Conservation (phyloP, 2,113 vertebrate genomes). For the Oncorhynchus keta region DNA sequence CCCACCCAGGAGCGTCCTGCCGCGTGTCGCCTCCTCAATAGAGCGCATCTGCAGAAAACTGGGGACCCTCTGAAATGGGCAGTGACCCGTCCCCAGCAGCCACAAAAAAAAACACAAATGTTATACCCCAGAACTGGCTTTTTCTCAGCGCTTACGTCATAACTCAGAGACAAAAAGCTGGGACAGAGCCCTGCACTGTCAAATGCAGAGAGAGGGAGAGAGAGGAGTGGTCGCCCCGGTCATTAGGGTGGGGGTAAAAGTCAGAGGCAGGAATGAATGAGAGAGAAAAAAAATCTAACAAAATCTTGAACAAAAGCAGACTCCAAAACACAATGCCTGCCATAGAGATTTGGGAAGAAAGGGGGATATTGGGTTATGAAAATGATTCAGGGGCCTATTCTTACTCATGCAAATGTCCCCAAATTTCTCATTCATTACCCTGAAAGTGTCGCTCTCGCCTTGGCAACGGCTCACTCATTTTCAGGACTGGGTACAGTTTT, state of each 20-base stretch:
- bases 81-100: slow-evolving; percentile 90
- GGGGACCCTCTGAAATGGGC: slow-evolving; percentile 90
- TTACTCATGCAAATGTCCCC: slow-evolving; percentile 63
- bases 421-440: slow-evolving; percentile 54
- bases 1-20: slow-evolving; percentile 91
- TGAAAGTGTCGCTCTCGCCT: slow-evolving; percentile 48
- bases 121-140: slow-evolving; percentile 85
- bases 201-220: slow-evolving; percentile 84
- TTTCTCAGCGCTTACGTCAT: slow-evolving; percentile 88
- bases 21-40: slow-evolving; percentile 94
- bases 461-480: slow-evolving; percentile 30
- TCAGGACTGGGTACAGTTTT: slow-evolving; percentile 27
- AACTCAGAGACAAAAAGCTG: slow-evolving; percentile 82
- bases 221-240: slow-evolving; percentile 80
- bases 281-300: slow-evolving; percentile 75
- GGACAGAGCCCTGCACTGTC: slow-evolving; percentile 69
- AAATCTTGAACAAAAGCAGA: slow-evolving; percentile 70
- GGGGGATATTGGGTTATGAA: slow-evolving; percentile 81
- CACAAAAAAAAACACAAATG: slow-evolving; percentile 90
- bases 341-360: slow-evolving; percentile 86
- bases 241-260: slow-evolving; percentile 81
- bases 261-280: slow-evolving; percentile 84
- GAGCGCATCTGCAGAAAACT: slow-evolving; percentile 96
- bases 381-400: slow-evolving; percentile 74
- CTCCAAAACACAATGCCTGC: slow-evolving; percentile 86